Evolutionary conservation across 2,797 vertebrate genomes (phyloP).

Genomic region (Poecile montanus): DNA sequence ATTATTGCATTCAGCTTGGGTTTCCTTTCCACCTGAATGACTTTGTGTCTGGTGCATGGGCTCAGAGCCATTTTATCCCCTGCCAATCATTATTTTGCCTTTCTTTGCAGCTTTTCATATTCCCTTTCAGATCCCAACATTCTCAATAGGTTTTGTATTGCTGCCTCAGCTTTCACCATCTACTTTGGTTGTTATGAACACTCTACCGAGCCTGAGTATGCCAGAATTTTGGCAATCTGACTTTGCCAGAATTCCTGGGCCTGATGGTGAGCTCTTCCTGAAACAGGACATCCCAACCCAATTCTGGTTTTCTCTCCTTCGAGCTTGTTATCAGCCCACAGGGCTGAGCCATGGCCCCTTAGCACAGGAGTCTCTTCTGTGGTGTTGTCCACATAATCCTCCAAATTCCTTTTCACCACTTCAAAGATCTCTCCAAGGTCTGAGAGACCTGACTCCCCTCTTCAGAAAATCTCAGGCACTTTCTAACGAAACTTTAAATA

Average conservation of each 20-base stretch:
- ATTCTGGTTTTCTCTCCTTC: neutral
- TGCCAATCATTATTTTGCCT: neutral
- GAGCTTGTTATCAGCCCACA: neutral
- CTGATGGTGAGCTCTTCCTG: neutral
- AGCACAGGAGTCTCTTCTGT: neutral
- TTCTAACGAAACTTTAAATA: neutral
- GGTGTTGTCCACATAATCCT: neutral
- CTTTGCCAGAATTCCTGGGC: neutral
- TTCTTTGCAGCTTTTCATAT: neutral
- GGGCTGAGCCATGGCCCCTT: neutral
- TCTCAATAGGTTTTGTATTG: neutral
- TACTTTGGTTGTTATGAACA: neutral
- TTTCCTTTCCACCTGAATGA: neutral
- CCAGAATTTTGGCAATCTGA: no score
- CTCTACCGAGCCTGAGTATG: neutral
- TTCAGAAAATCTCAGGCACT: neutral
- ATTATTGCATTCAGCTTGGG: rapidly evolving
- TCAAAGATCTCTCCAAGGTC: neutral
- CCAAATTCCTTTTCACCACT: neutral
- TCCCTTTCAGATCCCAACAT: neutral
- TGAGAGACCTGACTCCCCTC: neutral
- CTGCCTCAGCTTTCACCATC: neutral
- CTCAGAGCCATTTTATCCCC: neutral
- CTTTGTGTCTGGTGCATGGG: neutral
- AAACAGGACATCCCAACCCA: neutral